phyloP scores from a whole-genome alignment of 2,113 vertebrate species.

The Podiceps cristatus region DNA sequence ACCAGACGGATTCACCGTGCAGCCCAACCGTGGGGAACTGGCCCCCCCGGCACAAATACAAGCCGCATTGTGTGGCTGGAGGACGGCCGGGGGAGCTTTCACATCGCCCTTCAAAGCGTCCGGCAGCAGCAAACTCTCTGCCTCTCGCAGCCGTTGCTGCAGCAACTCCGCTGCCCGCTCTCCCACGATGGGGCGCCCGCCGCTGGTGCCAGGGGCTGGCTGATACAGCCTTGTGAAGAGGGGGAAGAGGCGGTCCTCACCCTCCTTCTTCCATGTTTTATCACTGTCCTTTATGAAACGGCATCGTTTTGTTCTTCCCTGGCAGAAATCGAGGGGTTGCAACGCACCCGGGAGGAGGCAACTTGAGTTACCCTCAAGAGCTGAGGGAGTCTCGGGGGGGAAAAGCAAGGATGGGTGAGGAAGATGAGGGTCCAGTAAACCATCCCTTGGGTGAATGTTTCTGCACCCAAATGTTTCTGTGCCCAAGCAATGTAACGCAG shows the following conservation, averaged over 20 bases:
- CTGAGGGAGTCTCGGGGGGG: not conserved
- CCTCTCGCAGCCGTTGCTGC: not conserved
- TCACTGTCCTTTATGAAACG: accelerated
- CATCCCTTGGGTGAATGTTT: not conserved
- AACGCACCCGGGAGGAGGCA: accelerated
- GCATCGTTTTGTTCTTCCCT: not conserved
- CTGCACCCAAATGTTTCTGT: no score
- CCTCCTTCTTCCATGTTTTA: not conserved
- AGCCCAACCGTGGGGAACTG: not conserved
- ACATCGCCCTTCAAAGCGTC: accelerated
- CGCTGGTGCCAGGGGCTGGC: accelerated
- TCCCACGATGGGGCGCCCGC: accelerated
- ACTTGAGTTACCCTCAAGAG: not conserved
- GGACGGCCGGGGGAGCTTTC: not conserved
- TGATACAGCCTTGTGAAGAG: not conserved
- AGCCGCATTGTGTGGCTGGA: not conserved
- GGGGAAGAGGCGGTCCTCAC: accelerated
- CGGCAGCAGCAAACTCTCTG: not conserved
- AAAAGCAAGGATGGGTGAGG: not conserved
- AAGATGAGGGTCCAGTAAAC: not conserved
- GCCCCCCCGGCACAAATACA: not conserved
- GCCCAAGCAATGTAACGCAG: not conserved
- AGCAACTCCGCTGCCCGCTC: accelerated
- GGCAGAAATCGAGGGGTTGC: not conserved
- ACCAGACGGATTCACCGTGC: accelerated